Evolutionary conservation across 2,797 vertebrate species (phyloP).

Genomic region (Acropternis orthonyx): DNA sequence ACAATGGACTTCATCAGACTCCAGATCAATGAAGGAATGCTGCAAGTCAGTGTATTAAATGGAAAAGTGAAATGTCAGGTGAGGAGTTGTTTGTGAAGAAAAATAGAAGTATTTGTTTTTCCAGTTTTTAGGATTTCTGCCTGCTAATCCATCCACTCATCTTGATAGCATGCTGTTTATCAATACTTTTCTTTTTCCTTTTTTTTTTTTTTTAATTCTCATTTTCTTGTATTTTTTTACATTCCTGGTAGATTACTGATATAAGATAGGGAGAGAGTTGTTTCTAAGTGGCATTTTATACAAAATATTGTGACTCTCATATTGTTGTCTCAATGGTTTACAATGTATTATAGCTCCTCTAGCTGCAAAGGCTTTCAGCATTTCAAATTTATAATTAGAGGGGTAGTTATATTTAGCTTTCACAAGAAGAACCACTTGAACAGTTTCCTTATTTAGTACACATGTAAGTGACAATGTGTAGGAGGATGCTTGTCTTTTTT

Average conservation of each 20-base stretch:
- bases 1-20: not conserved
- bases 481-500: not conserved
- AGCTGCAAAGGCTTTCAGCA: not conserved
- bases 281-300: not conserved
- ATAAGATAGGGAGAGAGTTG: not conserved
- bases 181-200: not conserved
- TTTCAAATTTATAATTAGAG: not conserved
- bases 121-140: not conserved
- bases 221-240: not conserved
- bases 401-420: not conserved
- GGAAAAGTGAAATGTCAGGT: not conserved
- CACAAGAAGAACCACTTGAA: constrained; percentile 15
- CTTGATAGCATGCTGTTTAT: not conserved
- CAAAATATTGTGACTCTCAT: not conserved
- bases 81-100: not conserved
- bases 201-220: not conserved
- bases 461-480: not conserved
- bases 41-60: not conserved
- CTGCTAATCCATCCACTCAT: not conserved
- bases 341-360: not conserved
- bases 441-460: constrained; percentile 9
- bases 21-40: not conserved
- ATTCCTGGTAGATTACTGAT: not conserved
- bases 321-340: not conserved
- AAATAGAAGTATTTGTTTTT: not conserved